A percentile compares a stretch with the other conserved stretches of the same genome.
These are phyloP conservation scores for Malaclemys terrapin DNA, from an alignment of 2,113 vertebrate species.

Conservation along the genomic window DNA sequence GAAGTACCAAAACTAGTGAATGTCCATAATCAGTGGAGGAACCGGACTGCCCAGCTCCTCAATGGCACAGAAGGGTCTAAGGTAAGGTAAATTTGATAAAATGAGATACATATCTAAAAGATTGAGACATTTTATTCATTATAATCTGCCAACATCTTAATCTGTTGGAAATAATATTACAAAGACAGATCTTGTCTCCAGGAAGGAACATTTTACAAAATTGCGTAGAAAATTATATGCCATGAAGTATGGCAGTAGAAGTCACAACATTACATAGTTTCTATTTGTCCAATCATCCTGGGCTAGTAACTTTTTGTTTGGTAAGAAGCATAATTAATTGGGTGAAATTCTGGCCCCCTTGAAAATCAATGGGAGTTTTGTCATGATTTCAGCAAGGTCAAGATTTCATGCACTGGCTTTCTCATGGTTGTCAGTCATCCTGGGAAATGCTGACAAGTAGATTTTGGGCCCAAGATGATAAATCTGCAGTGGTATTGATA, in stretches of 20 bases:
- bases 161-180: background rate
- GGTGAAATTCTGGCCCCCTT: background rate
- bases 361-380: constrained; percentile 11
- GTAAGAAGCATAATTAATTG: background rate
- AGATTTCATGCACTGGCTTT: background rate
- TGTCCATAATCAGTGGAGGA: background rate
- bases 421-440: background rate
- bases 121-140: no score
- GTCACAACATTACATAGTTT: background rate
- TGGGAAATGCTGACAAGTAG: background rate
- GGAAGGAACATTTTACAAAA: background rate
- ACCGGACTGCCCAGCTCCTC: background rate
- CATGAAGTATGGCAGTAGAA: background rate
- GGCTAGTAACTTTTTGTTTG: background rate
- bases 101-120: no score
- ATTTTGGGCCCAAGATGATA: background rate
- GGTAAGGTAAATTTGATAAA: background rate
- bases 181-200: background rate
- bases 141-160: no score
- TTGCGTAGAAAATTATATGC: background rate
- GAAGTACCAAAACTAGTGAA: background rate
- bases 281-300: background rate
- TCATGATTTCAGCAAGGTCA: accelerated
- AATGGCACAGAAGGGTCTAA: background rate
- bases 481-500: background rate